Conservation (phyloP, 1,140 invertebrate species). For the Euglossa dilemma region DNA sequence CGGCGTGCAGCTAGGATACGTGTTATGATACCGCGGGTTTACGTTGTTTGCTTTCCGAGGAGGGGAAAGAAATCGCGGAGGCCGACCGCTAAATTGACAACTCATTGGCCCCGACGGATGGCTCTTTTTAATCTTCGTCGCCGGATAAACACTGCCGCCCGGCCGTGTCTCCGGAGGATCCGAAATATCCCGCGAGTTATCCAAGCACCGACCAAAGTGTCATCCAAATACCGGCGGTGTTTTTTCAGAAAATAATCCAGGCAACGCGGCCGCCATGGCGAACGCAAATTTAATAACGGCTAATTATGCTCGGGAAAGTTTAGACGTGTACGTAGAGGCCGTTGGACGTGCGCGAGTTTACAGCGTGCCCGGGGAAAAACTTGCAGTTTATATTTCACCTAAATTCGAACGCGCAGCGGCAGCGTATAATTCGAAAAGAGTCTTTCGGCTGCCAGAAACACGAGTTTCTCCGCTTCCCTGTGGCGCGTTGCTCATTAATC, state of each 20-base stretch:
- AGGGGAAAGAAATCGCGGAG: conserved; percentile 16
- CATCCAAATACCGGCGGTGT: conserved; percentile 8
- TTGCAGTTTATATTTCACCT: conserved; percentile 10
- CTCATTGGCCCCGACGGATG: conserved; percentile 38
- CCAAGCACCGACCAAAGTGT: background rate
- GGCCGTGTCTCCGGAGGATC: background rate
- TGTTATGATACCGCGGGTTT: conserved; percentile 64
- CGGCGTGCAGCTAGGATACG: background rate
- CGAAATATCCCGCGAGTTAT: conserved; percentile 17
- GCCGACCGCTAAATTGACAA: conserved; percentile 48
- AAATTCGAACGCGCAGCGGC: background rate
- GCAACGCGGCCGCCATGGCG: too few species aligned
- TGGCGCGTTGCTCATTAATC: background rate
- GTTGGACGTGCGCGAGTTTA: background rate
- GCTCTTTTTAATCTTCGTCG: conserved; percentile 27
- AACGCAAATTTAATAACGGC: conserved; percentile 31
- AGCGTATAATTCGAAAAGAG: conserved; percentile 10
- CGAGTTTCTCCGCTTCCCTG: background rate
- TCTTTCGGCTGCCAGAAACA: background rate
- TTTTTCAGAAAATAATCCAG: conserved; percentile 43
- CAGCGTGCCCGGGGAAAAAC: background rate
- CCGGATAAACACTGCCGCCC: conserved; percentile 16
- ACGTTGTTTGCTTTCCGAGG: conserved; percentile 61
- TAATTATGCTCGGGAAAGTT: conserved; percentile 8
- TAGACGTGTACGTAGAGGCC: background rate